These are phyloP conservation scores for Rhizoglyphus robini DNA, from an alignment of 1,140 invertebrate genomes.

Conservation along the genomic window DNA sequence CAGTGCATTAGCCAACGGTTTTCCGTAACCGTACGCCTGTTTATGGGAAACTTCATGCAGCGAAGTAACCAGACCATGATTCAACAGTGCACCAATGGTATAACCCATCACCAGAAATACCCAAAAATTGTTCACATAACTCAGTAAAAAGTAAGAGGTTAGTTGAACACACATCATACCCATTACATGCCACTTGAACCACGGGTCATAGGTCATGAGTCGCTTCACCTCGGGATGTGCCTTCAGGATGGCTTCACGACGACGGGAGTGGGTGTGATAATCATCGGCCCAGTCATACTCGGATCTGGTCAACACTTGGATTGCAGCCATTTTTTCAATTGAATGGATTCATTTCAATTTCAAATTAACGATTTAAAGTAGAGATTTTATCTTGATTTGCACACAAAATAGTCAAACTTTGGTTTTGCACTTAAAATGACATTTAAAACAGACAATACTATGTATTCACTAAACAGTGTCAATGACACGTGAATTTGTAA, in stretches of 20 bases:
- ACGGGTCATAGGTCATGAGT: slow-evolving; percentile 79
- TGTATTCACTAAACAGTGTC: no score
- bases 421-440: no score
- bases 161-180: slow-evolving; percentile 70
- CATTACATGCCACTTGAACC: slow-evolving; percentile 77
- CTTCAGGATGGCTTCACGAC: slow-evolving; percentile 60
- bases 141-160: slow-evolving; percentile 58
- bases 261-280: slow-evolving; percentile 89
- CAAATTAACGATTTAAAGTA: no score
- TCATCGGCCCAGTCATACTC: slow-evolving; percentile 78
- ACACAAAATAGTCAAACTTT: no score
- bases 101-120: slow-evolving; percentile 62
- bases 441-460: no score
- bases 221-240: slow-evolving; percentile 94
- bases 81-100: slow-evolving; percentile 86
- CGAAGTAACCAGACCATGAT: slow-evolving; percentile 90
- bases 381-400: no score
- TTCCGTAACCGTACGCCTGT: slow-evolving; percentile 80
- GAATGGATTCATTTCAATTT: no score
- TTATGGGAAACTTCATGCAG: slow-evolving; percentile 97
- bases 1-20: slow-evolving; percentile 63
- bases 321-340: no score
- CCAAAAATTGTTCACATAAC: slow-evolving; percentile 67
- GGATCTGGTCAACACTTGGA: slow-evolving; percentile 63
- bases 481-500: no score